Evolutionary conservation across 2,113 vertebrate species (phyloP).

Genomic region (Rhinichthys klamathensis): DNA sequence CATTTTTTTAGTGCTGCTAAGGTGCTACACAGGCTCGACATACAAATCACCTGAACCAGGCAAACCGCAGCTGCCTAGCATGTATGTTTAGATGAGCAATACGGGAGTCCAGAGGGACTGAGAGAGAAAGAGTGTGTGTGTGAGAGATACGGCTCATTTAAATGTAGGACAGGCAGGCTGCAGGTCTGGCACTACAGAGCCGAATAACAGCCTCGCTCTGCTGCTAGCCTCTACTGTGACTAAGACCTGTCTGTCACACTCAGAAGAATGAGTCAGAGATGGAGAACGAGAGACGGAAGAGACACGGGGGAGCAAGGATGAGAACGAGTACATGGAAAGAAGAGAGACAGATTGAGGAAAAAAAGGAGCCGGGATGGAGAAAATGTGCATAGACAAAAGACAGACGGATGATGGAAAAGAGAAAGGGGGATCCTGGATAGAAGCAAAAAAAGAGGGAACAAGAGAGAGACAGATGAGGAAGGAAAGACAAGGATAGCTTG

Average conservation of each 20-base stretch:
- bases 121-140: background rate
- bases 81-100: conserved; percentile 5
- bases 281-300: conserved; percentile 53
- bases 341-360: background rate
- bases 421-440: background rate
- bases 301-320: background rate
- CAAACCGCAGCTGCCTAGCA: background rate
- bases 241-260: conserved; percentile 51
- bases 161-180: conserved; percentile 61
- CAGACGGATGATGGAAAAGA: background rate
- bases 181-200: conserved; percentile 37
- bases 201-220: conserved; percentile 13
- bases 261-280: conserved; percentile 46
- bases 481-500: background rate
- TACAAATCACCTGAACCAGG: conserved; percentile 6
- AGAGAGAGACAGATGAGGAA: background rate
- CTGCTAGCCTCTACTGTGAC: conserved; percentile 44
- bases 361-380: background rate
- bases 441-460: background rate
- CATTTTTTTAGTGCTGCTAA: background rate
- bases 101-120: background rate
- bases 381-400: background rate
- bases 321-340: background rate
- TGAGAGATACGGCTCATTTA: conserved; percentile 24
- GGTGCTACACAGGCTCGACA: background rate